Conservation (phyloP, 2,797 vertebrate species). For the Cuniculus paca region DNA sequence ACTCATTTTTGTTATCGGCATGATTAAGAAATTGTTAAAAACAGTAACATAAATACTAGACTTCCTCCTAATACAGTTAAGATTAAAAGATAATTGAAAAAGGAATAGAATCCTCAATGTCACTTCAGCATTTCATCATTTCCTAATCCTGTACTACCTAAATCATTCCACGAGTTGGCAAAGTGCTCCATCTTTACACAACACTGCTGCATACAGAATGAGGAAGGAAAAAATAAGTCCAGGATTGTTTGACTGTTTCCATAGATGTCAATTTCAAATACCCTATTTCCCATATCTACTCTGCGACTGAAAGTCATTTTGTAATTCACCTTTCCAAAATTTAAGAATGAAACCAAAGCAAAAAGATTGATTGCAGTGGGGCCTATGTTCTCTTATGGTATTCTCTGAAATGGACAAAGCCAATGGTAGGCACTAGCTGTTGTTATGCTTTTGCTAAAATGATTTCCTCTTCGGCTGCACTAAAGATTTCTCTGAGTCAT, state of each 20-base stretch:
- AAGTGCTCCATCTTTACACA: not conserved
- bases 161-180: not conserved
- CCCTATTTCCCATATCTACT: not conserved
- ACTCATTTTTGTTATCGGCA: not conserved
- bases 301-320: conserved; percentile 1
- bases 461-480: not conserved
- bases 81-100: conserved; percentile 31
- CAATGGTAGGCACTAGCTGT: not conserved
- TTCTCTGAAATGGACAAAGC: not conserved
- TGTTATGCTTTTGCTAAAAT: not conserved
- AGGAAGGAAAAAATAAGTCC: not conserved
- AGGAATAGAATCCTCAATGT: not conserved
- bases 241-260: not conserved
- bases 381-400: not conserved
- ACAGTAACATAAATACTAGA: not conserved
- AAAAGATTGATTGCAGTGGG: not conserved
- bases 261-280: not conserved
- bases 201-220: not conserved
- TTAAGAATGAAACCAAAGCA: conserved; percentile 2
- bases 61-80: not conserved
- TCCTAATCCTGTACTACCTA: not conserved
- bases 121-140: not conserved
- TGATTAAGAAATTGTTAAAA: not conserved
- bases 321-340: not conserved
- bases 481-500: conserved; percentile 39